Evolutionary conservation across 2,888 invertebrate genomes (phyloP).

Genomic region (Ectemnius continuus): DNA sequence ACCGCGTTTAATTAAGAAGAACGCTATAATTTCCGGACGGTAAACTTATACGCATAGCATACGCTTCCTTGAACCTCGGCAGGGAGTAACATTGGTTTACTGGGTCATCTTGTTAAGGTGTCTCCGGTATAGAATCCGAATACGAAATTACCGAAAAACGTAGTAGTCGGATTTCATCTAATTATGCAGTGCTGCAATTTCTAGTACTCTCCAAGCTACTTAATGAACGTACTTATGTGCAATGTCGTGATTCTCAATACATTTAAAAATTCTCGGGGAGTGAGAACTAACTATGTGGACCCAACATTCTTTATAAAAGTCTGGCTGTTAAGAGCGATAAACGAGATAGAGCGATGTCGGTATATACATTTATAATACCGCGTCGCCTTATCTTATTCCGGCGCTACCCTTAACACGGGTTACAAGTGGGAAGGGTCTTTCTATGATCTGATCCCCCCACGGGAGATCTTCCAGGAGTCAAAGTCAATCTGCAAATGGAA

Average conservation of each 20-base stretch:
- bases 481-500: constrained; percentile 60
- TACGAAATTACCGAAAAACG: constrained; percentile 14
- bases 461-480: constrained; percentile 36
- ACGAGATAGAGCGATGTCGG: constrained; percentile 47
- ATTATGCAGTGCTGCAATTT: no score
- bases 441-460: constrained; percentile 19
- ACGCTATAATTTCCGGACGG: constrained; percentile 1
- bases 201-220: no score
- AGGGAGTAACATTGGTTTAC: constrained; percentile 2
- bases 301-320: constrained; percentile 19
- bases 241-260: no score
- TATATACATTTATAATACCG: constrained; percentile 59
- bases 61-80: constrained; percentile 1
- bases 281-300: no score
- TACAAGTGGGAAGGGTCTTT: constrained; percentile 25
- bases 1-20: constrained; percentile 12
- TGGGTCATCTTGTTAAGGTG: constrained; percentile 4
- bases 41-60: constrained; percentile 5
- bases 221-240: no score
- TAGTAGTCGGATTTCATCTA: background rate
- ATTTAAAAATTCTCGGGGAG: no score
- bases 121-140: constrained; percentile 2
- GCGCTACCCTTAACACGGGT: constrained; percentile 25
- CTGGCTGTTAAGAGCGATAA: constrained; percentile 47
- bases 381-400: constrained; percentile 46